Conservation (phyloP, 2,888 invertebrate species). For the Emmelina monodactyla region DNA sequence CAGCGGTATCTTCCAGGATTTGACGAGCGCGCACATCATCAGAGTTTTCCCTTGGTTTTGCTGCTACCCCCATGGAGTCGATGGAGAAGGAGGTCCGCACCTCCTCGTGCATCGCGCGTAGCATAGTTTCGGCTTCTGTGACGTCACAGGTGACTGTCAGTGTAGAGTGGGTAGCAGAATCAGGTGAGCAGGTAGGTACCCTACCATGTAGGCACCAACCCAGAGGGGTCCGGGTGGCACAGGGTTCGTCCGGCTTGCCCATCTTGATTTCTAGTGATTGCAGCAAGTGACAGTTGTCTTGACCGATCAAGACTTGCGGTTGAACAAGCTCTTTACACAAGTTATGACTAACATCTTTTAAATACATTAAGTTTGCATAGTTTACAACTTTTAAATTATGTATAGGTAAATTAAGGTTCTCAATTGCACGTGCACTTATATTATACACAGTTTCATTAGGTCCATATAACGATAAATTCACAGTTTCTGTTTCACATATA, state of each 20-base stretch:
- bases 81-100: constrained; percentile 7
- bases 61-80: constrained; percentile 10
- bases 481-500: constrained; percentile 1
- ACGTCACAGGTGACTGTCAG: background rate
- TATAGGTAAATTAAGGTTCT: constrained; percentile 6
- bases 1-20: constrained; percentile 12
- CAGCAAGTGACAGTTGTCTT: constrained; percentile 11
- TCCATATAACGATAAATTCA: background rate
- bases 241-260: constrained; percentile 6
- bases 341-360: constrained; percentile 1
- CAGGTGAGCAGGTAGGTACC: background rate
- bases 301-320: constrained; percentile 10
- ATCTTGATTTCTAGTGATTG: constrained; percentile 6
- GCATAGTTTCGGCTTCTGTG: background rate
- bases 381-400: constrained; percentile 1
- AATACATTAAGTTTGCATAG: constrained; percentile 2
- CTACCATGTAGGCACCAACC: constrained; percentile 10
- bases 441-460: background rate
- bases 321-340: background rate
- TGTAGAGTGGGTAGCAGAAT: background rate
- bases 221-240: constrained; percentile 9
- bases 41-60: constrained; percentile 10
- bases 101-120: constrained; percentile 5
- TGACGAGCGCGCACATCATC: constrained; percentile 10
- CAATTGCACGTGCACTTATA: background rate